Conservation (phyloP, 1,140 invertebrate species). For the Apis florea region DNA sequence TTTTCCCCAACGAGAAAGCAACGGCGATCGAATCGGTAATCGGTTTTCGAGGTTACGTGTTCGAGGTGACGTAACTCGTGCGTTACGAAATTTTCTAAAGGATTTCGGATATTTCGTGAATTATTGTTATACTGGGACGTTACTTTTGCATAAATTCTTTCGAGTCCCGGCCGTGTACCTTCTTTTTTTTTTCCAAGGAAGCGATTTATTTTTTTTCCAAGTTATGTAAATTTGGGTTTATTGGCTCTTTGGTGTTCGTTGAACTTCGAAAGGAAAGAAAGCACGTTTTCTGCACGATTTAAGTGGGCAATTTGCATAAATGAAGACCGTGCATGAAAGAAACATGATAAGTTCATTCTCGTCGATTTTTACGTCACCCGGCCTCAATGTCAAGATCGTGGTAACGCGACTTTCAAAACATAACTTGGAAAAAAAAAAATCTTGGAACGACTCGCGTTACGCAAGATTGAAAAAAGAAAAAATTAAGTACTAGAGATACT, state of each 20-base stretch:
- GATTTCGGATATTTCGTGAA: neutral
- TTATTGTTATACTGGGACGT: neutral
- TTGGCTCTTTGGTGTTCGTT: neutral
- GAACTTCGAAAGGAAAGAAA: neutral
- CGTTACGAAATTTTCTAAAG: neutral
- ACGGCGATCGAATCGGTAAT: constrained; percentile 10
- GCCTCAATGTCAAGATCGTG: too few relatives aligned
- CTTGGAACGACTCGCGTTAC: too few relatives aligned
- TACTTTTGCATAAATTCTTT: neutral
- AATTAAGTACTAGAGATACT: too few relatives aligned
- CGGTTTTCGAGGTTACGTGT: neutral
- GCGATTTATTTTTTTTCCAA: neutral
- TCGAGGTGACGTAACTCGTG: neutral
- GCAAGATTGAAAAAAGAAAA: too few relatives aligned
- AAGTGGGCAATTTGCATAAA: too few relatives aligned
- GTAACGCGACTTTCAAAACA: too few relatives aligned
- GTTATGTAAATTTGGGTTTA: neutral
- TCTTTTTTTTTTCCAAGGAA: neutral
- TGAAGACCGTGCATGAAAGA: too few relatives aligned
- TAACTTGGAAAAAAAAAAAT: too few relatives aligned
- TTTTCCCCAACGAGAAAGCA: neutral
- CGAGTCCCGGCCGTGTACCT: neutral
- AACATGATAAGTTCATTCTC: too few relatives aligned
- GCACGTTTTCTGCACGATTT: neutral
- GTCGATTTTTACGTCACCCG: too few relatives aligned